Conservation (phyloP, 2,888 invertebrate genomes). For the Tipula vernalis region DNA sequence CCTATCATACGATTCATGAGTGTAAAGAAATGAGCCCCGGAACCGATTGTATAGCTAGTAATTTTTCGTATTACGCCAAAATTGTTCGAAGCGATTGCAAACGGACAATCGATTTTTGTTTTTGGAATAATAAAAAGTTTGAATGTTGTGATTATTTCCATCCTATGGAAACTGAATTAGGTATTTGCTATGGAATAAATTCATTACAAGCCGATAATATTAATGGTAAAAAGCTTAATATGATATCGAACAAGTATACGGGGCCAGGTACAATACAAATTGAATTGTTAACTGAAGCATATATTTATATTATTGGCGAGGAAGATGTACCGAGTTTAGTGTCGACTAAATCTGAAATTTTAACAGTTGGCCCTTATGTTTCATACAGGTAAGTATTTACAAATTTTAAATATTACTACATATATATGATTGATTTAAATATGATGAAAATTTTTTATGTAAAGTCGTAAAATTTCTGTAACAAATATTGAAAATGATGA, state of each 20-base stretch:
- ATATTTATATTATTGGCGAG: conserved; percentile 49
- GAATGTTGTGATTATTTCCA: conserved; percentile 53
- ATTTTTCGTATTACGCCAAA: conserved; percentile 46
- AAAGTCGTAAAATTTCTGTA: conserved; percentile 41
- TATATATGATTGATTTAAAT: neutral
- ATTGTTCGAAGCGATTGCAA: conserved; percentile 46
- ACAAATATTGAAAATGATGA: conserved; percentile 57
- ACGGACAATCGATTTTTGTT: conserved; percentile 43
- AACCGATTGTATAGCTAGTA: conserved; percentile 43
- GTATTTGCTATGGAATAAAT: conserved; percentile 52
- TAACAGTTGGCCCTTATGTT: conserved; percentile 45
- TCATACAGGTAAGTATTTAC: conserved; percentile 36
- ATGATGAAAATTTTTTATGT: no score
- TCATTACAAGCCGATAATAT: conserved; percentile 41
- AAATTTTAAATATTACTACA: conserved; percentile 14
- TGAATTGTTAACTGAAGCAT: conserved; percentile 37
- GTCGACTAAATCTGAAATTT: conserved; percentile 46
- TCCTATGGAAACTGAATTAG: conserved; percentile 52
- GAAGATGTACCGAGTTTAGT: conserved; percentile 59
- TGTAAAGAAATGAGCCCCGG: conserved; percentile 42
- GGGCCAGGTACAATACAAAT: conserved; percentile 49
- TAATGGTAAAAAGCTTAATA: conserved; percentile 37
- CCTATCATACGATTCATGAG: conserved; percentile 50
- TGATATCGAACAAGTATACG: conserved; percentile 49
- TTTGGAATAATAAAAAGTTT: conserved; percentile 47